Percentiles rank a stretch among this genome's conserved stretches.
Conservation (phyloP, 2,797 vertebrate species). For the Crocodylus rhombifer region DNA sequence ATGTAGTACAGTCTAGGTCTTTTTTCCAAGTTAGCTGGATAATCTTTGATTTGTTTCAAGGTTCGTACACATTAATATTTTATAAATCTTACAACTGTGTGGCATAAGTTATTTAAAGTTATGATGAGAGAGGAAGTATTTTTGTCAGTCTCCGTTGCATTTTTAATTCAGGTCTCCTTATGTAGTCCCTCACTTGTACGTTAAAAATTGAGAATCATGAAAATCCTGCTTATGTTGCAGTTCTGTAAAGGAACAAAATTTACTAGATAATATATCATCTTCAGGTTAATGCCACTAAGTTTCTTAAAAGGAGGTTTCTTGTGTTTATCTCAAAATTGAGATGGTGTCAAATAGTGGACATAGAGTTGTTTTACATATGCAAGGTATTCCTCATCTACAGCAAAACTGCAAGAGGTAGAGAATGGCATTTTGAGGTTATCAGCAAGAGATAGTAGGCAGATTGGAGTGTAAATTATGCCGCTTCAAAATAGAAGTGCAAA, state of each 20-base stretch:
- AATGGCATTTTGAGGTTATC: neutral
- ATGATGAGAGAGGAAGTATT: conserved; percentile 36
- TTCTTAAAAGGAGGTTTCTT: neutral
- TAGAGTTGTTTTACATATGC: neutral
- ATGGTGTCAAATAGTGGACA: neutral
- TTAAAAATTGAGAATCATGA: conserved; percentile 46
- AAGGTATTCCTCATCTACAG: neutral
- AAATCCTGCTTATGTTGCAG: conserved; percentile 50
- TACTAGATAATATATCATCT: conserved; percentile 31
- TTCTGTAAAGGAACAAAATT: conserved; percentile 43
- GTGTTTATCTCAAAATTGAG: neutral
- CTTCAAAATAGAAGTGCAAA: neutral
- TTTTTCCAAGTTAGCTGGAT: neutral
- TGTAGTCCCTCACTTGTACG: neutral
- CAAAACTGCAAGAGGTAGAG: neutral
- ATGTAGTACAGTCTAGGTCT: neutral
- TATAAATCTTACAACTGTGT: neutral
- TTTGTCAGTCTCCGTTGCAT: conserved; percentile 46
- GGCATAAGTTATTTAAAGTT: conserved; percentile 49
- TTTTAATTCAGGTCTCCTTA: conserved; percentile 55
- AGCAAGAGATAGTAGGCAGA: neutral
- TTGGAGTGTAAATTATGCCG: neutral
- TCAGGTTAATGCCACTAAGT: neutral
- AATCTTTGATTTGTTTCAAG: conserved; percentile 52
- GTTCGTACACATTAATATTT: conserved; percentile 50